Percentiles rank a stretch among this genome's conserved stretches.
phyloP scores from a whole-genome alignment of 2,113 vertebrate genomes.

The Poeciliopsis occidentalis region DNA sequence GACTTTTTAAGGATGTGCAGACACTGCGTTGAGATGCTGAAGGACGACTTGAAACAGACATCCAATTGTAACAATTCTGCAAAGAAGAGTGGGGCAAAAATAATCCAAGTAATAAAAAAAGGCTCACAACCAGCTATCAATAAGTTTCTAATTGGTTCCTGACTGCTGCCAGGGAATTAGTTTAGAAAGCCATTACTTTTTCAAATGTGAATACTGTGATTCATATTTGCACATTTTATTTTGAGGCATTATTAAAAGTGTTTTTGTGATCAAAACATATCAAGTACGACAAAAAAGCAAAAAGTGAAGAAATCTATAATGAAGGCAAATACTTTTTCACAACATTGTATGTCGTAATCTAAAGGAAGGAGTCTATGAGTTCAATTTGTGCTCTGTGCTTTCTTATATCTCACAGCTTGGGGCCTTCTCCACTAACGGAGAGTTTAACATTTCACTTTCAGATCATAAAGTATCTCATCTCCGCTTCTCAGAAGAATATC shows the following conservation, averaged over 20 bases:
- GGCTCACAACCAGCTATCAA: too few species aligned
- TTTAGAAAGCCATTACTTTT: background rate
- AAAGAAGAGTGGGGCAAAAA: too few species aligned
- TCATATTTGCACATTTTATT: too few species aligned
- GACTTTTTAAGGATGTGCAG: too few species aligned
- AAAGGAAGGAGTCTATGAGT: conserved; percentile 27
- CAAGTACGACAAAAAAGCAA: background rate
- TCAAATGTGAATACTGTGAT: too few species aligned
- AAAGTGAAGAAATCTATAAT: background rate
- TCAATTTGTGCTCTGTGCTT: conserved; percentile 31
- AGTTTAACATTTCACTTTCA: conserved; percentile 30
- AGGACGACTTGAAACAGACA: too few species aligned
- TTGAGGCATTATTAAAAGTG: background rate
- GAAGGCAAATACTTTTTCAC: background rate
- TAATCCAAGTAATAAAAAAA: too few species aligned
- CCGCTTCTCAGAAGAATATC: conserved; percentile 31
- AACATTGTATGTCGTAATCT: background rate
- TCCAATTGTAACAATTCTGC: too few species aligned
- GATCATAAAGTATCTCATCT: conserved; percentile 27
- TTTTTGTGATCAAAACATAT: background rate
- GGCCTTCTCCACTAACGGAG: conserved; percentile 5
- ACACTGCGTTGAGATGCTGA: too few species aligned
- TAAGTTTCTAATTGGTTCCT: background rate
- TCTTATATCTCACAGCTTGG: conserved; percentile 18
- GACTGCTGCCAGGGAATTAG: background rate